Evolutionary conservation across 2,888 invertebrate genomes (phyloP).

Genomic region (Ramazzottius varieornatus): DNA sequence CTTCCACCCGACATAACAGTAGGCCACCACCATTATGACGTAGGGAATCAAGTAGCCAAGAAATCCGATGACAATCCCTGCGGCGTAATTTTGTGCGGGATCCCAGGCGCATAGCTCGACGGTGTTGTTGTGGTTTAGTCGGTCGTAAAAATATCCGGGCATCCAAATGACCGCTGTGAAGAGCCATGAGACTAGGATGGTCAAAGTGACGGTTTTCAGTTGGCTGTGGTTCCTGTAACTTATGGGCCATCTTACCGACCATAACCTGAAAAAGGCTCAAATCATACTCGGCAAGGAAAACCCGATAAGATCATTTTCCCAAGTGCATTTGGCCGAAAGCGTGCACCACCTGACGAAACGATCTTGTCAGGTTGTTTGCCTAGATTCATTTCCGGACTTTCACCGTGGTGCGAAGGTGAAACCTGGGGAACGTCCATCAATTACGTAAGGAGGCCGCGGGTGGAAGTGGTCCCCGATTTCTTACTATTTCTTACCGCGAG

Average conservation of each 20-base stretch:
- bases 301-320: too few relatives aligned
- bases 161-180: not conserved
- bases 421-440: too few relatives aligned
- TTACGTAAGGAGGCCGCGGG: too few relatives aligned
- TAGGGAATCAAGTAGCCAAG: not conserved
- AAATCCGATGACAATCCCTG: not conserved
- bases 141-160: not conserved
- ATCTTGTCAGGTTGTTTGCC: too few relatives aligned
- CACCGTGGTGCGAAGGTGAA: too few relatives aligned
- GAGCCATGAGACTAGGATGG: not conserved
- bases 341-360: too few relatives aligned
- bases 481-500: too few relatives aligned
- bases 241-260: not conserved
- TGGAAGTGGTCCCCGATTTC: too few relatives aligned
- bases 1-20: not conserved
- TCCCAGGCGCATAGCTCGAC: not conserved
- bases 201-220: not conserved
- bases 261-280: too few relatives aligned
- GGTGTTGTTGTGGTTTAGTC: not conserved
- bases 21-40: not conserved
- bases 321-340: too few relatives aligned
- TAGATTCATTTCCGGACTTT: too few relatives aligned
- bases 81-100: conserved; percentile 3
- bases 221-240: not conserved
- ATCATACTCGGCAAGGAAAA: too few relatives aligned